phyloP scores from a whole-genome alignment of 2,797 vertebrate genomes.

The Ptychobarbus kaznakovi region DNA sequence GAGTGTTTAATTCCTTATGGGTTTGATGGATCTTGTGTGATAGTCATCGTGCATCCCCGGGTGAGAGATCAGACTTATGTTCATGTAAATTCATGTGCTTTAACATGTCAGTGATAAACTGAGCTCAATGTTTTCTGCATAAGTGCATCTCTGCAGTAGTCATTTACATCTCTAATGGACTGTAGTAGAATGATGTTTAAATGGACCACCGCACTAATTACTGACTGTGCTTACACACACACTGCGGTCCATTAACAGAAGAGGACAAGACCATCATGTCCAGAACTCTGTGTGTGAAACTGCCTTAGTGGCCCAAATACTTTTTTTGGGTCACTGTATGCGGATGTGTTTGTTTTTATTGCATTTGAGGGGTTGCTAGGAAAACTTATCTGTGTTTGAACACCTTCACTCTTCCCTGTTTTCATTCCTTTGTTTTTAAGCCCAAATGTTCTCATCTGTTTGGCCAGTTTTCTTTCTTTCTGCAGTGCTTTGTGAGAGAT shows the following conservation, averaged over 20 bases:
- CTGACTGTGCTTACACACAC: neutral
- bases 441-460: conserved; percentile 75
- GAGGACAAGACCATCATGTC: neutral
- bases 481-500: neutral
- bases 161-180: conserved; percentile 35
- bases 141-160: neutral
- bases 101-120: conserved; percentile 11
- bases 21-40: conserved; percentile 20
- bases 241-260: conserved; percentile 27
- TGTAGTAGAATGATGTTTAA: conserved; percentile 1
- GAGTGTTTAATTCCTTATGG: neutral
- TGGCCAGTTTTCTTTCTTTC: conserved; percentile 60
- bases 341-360: conserved; percentile 18
- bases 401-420: conserved; percentile 59
- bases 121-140: neutral
- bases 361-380: conserved; percentile 20
- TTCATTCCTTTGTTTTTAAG: conserved; percentile 75
- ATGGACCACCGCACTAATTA: conserved; percentile 41
- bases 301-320: neutral
- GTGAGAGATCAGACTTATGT: neutral
- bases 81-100: conserved; percentile 11
- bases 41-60: neutral
- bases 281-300: conserved; percentile 30
- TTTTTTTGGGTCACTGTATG: conserved; percentile 18
- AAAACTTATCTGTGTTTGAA: conserved; percentile 58